Base-by-base conservation (phyloP, 1,140 invertebrate genomes). In the Eurosta solidaginis region DNA sequence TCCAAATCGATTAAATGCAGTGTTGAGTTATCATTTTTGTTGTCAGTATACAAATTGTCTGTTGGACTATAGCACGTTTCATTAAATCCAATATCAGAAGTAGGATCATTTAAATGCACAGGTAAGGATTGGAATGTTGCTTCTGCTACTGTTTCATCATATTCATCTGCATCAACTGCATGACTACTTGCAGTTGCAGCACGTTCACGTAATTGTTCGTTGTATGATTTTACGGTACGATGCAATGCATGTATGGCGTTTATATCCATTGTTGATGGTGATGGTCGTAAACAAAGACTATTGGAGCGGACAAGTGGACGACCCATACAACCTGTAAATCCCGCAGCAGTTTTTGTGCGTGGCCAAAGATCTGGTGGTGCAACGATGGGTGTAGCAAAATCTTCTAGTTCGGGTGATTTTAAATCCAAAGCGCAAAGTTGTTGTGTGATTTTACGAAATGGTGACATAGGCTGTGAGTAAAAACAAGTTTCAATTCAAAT, bases 371-470 rank as follows among this genome's bases (percentile, higher is more conserved):
- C 90, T 40, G 89, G 91, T 74, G 90, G 90, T 78, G 86, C 92
- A 77, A 91, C 93, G 81, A 91, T 93, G 14, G 90, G 93, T 52
- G 90, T 94, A 33, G 91, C 92, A 83, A 93, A 92, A 81, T 93
- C 92, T 79, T 94, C 92, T 68, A 92, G 88, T 81, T 94, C 93
- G 0, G 93, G 92, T 74, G 91, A 93, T 78, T 91, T 91, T 3
- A 93, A 81, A 79, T 94, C 93, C 50, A 93, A 90, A 47, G 91
- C 89, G 50, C 91, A 92, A 0, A 95, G 83, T 82, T 94, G 93
- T 80, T 95, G 93, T 0, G 94, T 94, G 2, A 95, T 92, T 40
- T 93, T 90, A 82, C 93, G 91, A 83, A 94, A 93, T 0, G 93
- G 93, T 1, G 93, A 93, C 42, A 94, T 88, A 1, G 92, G 89